These are phyloP conservation scores for Rhea pennata DNA, from an alignment of 2,113 vertebrate genomes.

Conservation along the genomic window DNA sequence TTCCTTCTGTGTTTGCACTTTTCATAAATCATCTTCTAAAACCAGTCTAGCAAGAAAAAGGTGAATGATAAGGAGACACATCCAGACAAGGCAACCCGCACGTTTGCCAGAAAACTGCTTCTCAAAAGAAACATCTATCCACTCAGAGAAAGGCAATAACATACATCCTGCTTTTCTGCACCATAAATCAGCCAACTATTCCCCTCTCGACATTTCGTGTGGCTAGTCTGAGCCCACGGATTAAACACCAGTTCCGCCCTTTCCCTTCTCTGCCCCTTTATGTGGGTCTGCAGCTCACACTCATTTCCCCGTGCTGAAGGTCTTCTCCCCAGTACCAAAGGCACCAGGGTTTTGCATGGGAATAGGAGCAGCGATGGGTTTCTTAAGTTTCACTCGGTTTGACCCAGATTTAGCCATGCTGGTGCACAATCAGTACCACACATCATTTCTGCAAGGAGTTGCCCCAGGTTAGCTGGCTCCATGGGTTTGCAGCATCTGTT, in stretches of 20 bases:
- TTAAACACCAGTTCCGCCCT: background rate
- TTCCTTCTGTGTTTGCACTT: background rate
- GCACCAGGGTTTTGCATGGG: too few relatives aligned
- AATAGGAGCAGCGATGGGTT: background rate
- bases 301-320: background rate
- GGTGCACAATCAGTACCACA: background rate
- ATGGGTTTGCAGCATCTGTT: background rate
- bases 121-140: background rate
- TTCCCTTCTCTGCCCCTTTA: background rate
- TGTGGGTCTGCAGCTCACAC: background rate
- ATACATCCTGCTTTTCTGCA: accelerated
- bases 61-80: background rate
- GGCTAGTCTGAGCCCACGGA: background rate
- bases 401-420: background rate
- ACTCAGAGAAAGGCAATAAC: accelerated
- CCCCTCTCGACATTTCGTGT: background rate
- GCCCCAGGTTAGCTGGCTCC: too few relatives aligned
- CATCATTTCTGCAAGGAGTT: background rate
- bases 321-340: background rate
- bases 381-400: background rate
- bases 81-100: background rate
- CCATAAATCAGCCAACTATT: accelerated
- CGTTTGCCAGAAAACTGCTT: accelerated
- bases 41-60: background rate
- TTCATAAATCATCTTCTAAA: background rate